Evolutionary conservation across 2,113 vertebrate genomes (phyloP).

Genomic region (Garra rufa): DNA sequence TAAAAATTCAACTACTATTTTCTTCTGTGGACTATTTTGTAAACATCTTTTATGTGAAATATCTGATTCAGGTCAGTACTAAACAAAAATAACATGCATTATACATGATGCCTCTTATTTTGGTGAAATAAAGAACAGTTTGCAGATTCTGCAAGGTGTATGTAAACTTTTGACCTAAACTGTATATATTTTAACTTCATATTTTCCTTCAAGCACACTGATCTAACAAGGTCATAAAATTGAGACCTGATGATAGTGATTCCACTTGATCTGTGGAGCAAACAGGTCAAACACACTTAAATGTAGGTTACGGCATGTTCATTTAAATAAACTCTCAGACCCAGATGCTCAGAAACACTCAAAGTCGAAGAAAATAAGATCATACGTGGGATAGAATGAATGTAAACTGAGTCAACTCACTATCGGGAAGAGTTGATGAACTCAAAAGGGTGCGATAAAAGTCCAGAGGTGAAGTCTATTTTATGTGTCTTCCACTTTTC

Average conservation of each 20-base stretch:
- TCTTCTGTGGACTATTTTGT: too few relatives aligned
- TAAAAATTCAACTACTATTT: too few relatives aligned
- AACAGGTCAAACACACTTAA: background rate
- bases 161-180: too few relatives aligned
- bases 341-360: background rate
- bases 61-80: too few relatives aligned
- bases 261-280: constrained; percentile 14
- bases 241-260: constrained; percentile 37
- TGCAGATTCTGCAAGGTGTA: too few relatives aligned
- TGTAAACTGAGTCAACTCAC: constrained; percentile 3
- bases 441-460: constrained; percentile 6
- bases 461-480: constrained; percentile 11
- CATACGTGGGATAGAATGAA: background rate
- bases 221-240: constrained; percentile 32
- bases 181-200: background rate
- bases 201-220: background rate
- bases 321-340: background rate
- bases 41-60: too few relatives aligned
- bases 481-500: background rate
- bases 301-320: background rate
- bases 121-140: too few relatives aligned
- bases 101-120: too few relatives aligned
- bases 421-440: background rate
- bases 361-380: background rate
- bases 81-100: too few relatives aligned